These are phyloP conservation scores for Monopis laevigella DNA, from an alignment of 2,888 invertebrate species.

Conservation along the genomic window DNA sequence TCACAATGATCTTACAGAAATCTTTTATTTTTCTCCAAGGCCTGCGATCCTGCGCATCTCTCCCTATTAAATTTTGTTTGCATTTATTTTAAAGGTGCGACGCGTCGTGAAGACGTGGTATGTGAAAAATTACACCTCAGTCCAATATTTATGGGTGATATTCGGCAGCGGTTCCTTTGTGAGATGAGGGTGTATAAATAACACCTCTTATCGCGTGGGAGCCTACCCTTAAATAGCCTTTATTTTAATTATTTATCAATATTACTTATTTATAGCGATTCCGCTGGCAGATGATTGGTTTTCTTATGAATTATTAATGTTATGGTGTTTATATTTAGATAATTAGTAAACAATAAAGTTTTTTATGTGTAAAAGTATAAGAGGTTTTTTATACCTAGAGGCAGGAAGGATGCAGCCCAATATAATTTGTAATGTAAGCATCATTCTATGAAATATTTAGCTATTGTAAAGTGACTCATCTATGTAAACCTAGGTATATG, in stretches of 20 bases:
- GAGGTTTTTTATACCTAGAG: too few species aligned
- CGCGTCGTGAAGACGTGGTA: constrained; percentile 62
- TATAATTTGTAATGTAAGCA: too few species aligned
- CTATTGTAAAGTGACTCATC: too few species aligned
- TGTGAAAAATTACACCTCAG: constrained; percentile 69
- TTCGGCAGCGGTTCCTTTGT: constrained; percentile 68
- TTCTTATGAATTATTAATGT: too few species aligned
- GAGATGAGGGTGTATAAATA: constrained; percentile 65
- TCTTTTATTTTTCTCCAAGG: constrained; percentile 65
- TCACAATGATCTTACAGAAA: constrained; percentile 42
- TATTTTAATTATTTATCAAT: constrained; percentile 51
- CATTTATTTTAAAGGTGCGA: constrained; percentile 69
- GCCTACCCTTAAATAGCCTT: constrained; percentile 62
- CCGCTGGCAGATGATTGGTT: too few species aligned
- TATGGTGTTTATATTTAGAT: too few species aligned
- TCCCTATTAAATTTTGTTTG: constrained; percentile 69
- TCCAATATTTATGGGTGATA: constrained; percentile 68
- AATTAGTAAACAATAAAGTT: too few species aligned
- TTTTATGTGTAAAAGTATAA: too few species aligned
- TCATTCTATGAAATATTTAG: too few species aligned
- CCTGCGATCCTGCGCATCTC: constrained; percentile 63
- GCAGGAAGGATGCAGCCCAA: too few species aligned
- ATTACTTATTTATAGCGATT: too few species aligned
- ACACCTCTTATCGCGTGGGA: constrained; percentile 67
- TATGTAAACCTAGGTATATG: too few species aligned